Percentiles rank a stretch among this genome's conserved stretches.
Conservation (phyloP, 1,140 invertebrate genomes). For the Drosophila ironensis region DNA sequence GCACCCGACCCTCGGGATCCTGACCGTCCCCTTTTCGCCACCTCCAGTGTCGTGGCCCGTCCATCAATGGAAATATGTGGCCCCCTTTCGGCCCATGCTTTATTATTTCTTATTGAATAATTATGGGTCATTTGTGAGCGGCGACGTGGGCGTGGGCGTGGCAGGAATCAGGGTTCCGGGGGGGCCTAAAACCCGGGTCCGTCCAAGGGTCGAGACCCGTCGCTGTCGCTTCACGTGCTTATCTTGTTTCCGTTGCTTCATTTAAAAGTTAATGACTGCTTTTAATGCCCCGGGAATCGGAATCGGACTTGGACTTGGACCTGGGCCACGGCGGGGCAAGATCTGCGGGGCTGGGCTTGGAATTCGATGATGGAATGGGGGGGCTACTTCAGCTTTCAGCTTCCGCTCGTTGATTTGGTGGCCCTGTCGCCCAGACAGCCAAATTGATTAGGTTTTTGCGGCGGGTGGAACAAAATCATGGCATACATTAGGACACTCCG, state of each 20-base stretch:
- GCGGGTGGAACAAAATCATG: conserved; percentile 49
- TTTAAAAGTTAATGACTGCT: conserved; percentile 80
- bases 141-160: conserved; percentile 60
- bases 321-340: no score
- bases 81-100: conserved; percentile 33
- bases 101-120: conserved; percentile 81
- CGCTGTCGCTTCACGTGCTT: conserved; percentile 67
- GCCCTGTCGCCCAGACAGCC: conserved; percentile 65
- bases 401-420: conserved; percentile 36
- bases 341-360: no score
- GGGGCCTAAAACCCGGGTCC: neutral
- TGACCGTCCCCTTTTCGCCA: neutral
- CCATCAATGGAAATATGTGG: conserved; percentile 64
- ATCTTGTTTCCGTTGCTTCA: conserved; percentile 78
- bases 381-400: no score
- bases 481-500: conserved; percentile 71
- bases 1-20: neutral
- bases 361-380: no score
- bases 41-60: conserved; percentile 25
- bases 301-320: conserved; percentile 1
- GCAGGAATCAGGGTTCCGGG: conserved; percentile 42
- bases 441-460: conserved; percentile 71
- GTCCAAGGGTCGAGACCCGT: neutral
- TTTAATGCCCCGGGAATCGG: conserved; percentile 56
- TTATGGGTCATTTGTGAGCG: conserved; percentile 75